phyloP scores from a whole-genome alignment of 2,888 invertebrate genomes.

The Gasteruption jaculator region DNA sequence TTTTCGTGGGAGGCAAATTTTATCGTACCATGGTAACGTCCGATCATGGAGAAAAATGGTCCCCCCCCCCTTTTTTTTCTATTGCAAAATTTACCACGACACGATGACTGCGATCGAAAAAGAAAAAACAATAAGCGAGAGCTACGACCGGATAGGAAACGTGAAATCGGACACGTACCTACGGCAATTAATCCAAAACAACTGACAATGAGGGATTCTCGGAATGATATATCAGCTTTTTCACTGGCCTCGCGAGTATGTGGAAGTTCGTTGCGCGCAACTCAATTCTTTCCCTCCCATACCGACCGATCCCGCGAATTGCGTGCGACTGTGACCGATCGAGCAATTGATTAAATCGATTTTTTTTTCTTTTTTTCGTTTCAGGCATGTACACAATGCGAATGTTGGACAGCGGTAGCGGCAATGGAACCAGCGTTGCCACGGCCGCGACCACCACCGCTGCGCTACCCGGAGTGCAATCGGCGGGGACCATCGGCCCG shows the following conservation, averaged over 20 bases:
- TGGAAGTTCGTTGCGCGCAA: too few species aligned
- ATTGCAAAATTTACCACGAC: too few species aligned
- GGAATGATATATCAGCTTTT: slow-evolving; percentile 28
- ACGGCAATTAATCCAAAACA: slow-evolving; percentile 17
- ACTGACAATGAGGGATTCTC: slow-evolving; percentile 28
- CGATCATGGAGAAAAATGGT: too few species aligned
- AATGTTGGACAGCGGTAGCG: slow-evolving; percentile 64
- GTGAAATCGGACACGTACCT: slow-evolving; percentile 31
- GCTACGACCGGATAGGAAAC: slow-evolving; percentile 20
- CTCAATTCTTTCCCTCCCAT: too few species aligned
- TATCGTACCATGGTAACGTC: too few species aligned
- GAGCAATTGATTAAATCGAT: too few species aligned
- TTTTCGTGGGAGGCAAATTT: too few species aligned
- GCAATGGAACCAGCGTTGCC: slow-evolving; percentile 44
- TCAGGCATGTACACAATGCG: slow-evolving; percentile 85
- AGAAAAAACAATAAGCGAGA: background rate
- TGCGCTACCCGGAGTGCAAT: slow-evolving; percentile 41
- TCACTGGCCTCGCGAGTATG: too few species aligned
- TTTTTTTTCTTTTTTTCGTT: slow-evolving; percentile 28
- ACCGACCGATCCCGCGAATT: too few species aligned
- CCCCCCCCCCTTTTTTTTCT: too few species aligned
- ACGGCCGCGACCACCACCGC: slow-evolving; percentile 43
- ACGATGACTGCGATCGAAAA: too few species aligned
- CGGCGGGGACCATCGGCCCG: slow-evolving; percentile 46
- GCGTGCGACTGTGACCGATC: too few species aligned